Percentiles rank a stretch among this genome's conserved stretches.
phyloP scores from a whole-genome alignment of 1,140 invertebrate genomes.

The Drosophila nasuta region DNA sequence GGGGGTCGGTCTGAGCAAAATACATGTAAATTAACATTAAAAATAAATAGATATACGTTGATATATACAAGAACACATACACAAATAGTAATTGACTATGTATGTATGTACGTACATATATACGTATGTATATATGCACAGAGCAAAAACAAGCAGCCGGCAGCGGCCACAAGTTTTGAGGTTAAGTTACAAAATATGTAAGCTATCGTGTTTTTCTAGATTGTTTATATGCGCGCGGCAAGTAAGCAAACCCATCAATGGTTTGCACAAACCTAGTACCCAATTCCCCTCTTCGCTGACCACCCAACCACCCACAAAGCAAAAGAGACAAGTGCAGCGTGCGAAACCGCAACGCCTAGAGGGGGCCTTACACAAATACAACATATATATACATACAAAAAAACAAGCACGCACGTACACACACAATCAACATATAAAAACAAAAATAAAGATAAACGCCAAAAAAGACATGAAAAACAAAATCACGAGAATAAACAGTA shows the following conservation, averaged over 20 bases:
- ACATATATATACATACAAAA: constrained; percentile 28
- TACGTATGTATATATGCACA: constrained; percentile 13
- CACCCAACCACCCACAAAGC: constrained; percentile 1
- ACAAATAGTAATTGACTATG: too few relatives aligned
- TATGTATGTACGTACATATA: background rate
- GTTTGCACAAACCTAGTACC: constrained; percentile 26
- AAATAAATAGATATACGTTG: constrained; percentile 50
- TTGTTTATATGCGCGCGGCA: constrained; percentile 62
- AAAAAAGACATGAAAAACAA: constrained; percentile 78
- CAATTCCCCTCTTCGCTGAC: background rate
- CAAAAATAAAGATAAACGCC: constrained; percentile 80
- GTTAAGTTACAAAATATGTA: constrained; percentile 68
- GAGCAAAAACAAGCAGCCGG: constrained; percentile 25
- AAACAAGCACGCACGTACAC: constrained; percentile 39
- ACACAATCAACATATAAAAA: constrained; percentile 58
- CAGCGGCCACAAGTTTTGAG: constrained; percentile 64
- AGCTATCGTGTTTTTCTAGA: constrained; percentile 37
- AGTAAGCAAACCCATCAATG: constrained; percentile 37
- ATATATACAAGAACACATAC: constrained; percentile 19
- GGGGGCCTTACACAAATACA: constrained; percentile 43
- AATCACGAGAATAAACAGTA: constrained; percentile 53
- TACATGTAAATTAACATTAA: constrained; percentile 74
- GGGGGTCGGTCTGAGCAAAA: constrained; percentile 48
- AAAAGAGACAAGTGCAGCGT: constrained; percentile 67
- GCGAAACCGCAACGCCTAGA: constrained; percentile 59